phyloP scores from a whole-genome alignment of 2,113 vertebrate species.

The Rana temporaria region DNA sequence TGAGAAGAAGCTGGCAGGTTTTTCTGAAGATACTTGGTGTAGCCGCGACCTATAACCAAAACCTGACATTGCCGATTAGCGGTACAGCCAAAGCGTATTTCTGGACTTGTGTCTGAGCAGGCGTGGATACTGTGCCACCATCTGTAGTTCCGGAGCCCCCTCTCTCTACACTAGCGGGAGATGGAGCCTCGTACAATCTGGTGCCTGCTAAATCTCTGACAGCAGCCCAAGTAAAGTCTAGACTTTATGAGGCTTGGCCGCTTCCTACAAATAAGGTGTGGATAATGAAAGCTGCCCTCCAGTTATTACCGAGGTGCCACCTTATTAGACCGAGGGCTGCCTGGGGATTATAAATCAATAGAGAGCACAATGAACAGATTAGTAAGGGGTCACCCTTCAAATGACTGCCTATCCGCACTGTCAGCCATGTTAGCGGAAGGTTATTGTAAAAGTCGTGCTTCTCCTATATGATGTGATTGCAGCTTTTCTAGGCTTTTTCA shows the following conservation, averaged over 20 bases:
- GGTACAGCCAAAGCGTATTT: background rate
- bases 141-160: background rate
- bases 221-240: background rate
- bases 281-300: background rate
- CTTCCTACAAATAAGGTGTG: background rate
- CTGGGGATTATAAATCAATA: background rate
- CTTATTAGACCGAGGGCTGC: background rate
- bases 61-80: background rate
- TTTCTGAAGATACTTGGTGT: background rate
- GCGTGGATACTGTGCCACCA: background rate
- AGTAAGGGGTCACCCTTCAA: background rate
- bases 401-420: too few species aligned
- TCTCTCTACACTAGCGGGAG: background rate
- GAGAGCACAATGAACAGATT: background rate
- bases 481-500: too few species aligned
- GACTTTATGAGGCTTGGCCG: background rate
- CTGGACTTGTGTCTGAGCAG: background rate
- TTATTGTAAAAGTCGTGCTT: too few species aligned
- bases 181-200: too few species aligned
- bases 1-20: background rate
- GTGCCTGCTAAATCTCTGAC: background rate
- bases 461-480: too few species aligned
- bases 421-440: too few species aligned
- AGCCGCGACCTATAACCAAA: background rate
- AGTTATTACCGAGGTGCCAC: background rate